phyloP scores from a whole-genome alignment of 2,797 vertebrate genomes.

The Enteromius argenteus region DNA sequence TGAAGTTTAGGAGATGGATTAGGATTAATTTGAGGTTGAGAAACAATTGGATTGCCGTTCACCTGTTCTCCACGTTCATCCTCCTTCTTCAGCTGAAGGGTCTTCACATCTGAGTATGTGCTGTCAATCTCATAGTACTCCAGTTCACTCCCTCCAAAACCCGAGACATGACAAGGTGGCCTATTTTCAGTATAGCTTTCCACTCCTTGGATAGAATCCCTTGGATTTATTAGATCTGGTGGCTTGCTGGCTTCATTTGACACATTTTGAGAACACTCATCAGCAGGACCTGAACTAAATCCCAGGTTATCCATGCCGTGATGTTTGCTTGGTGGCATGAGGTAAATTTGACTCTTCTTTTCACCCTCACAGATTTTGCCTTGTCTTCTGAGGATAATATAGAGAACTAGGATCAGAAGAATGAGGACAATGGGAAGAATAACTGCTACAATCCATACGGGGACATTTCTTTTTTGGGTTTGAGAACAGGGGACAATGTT shows the following conservation, averaged over 20 bases:
- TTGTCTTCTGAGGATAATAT: conserved; percentile 58
- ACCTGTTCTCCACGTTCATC: conserved; percentile 38
- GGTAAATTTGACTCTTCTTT: conserved; percentile 41
- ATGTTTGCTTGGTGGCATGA: conserved; percentile 51
- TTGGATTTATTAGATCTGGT: conserved; percentile 52
- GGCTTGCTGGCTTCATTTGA: conserved; percentile 45
- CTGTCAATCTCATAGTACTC: conserved; percentile 77
- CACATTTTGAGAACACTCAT: conserved; percentile 23
- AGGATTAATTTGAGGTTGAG: neutral
- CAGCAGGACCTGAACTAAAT: conserved; percentile 64
- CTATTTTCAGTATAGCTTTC: conserved; percentile 52
- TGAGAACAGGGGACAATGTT: conserved; percentile 61
- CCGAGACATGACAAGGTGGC: conserved; percentile 40
- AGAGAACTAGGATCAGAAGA: conserved; percentile 60
- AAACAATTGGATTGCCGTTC: neutral
- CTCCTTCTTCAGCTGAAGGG: conserved; percentile 58
- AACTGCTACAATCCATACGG: conserved; percentile 73
- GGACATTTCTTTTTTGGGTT: neutral
- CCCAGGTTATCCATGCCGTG: conserved; percentile 67
- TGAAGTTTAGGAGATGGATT: conserved; percentile 1
- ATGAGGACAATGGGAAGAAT: conserved; percentile 66
- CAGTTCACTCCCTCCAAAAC: conserved; percentile 63
- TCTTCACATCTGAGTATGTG: conserved; percentile 66
- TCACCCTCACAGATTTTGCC: conserved; percentile 13
- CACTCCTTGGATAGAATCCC: conserved; percentile 47